Percentiles rank a stretch among this genome's conserved stretches.
phyloP scores from a whole-genome alignment of 1,140 invertebrate genomes.

The Acromyrmex echinatior region DNA sequence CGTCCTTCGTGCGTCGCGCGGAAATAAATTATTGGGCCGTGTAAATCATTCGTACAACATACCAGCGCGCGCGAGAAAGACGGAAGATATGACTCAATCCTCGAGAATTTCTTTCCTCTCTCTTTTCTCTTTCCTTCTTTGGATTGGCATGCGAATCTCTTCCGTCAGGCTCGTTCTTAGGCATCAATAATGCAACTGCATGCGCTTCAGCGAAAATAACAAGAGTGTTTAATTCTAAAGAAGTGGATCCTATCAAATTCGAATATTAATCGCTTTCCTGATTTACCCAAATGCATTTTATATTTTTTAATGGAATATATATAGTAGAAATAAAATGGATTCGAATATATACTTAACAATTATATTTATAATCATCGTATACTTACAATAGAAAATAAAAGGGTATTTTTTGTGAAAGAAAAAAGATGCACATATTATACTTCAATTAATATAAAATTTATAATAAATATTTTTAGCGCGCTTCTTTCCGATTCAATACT shows the following conservation, averaged over 20 bases:
- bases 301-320: neutral
- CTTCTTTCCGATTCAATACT: neutral
- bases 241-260: neutral
- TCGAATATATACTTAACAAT: no score
- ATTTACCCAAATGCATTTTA: neutral
- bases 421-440: neutral
- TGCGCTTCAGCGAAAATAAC: slow-evolving; percentile 65
- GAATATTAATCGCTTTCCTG: neutral
- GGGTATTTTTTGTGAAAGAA: neutral
- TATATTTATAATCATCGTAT: no score
- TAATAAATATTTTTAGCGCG: neutral
- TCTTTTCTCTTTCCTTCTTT: slow-evolving; percentile 18
- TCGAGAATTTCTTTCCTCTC: slow-evolving; percentile 59
- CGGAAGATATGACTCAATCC: slow-evolving; percentile 56
- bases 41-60: slow-evolving; percentile 54
- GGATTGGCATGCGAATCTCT: slow-evolving; percentile 63
- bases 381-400: neutral
- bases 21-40: slow-evolving; percentile 54
- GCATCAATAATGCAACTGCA: slow-evolving; percentile 26
- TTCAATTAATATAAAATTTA: neutral
- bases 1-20: slow-evolving; percentile 48
- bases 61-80: neutral
- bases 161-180: slow-evolving; percentile 43
- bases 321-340: neutral
- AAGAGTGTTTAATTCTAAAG: slow-evolving; percentile 51